phyloP scores from a whole-genome alignment of 1,140 invertebrate species.

The Drosophila kepulauana region DNA sequence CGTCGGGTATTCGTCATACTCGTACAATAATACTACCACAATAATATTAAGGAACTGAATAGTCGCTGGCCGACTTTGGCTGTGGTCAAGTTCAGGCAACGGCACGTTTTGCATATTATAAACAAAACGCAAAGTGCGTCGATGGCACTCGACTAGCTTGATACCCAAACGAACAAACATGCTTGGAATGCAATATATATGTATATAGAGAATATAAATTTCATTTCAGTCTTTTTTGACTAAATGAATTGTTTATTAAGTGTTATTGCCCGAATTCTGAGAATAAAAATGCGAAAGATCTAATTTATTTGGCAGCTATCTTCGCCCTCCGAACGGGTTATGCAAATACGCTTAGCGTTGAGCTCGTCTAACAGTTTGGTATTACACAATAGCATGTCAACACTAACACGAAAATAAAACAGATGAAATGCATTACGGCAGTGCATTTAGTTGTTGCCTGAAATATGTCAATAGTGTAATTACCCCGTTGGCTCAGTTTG shows the following conservation, averaged over 20 bases:
- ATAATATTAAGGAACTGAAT: slow-evolving; percentile 55
- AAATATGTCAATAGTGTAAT: slow-evolving; percentile 55
- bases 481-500: slow-evolving; percentile 15
- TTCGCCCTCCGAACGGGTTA: neutral
- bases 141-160: neutral
- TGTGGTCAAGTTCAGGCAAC: slow-evolving; percentile 64
- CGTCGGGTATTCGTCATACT: slow-evolving; percentile 7
- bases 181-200: neutral
- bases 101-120: slow-evolving; percentile 69
- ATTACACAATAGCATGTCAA: neutral
- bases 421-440: slow-evolving; percentile 35
- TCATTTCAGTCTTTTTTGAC: neutral
- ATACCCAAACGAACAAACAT: slow-evolving; percentile 11
- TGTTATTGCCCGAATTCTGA: neutral
- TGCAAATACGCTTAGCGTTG: neutral
- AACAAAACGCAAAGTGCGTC: slow-evolving; percentile 4
- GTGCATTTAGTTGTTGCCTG: slow-evolving; percentile 33
- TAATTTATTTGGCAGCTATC: neutral
- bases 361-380: neutral
- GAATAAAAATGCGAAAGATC: neutral
- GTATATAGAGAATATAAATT: neutral
- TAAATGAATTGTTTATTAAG: neutral
- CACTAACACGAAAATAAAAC: slow-evolving; percentile 15
- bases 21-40: neutral
- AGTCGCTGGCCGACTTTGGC: slow-evolving; percentile 43